Conservation (phyloP, 2,888 invertebrate genomes). For the Clivina fossor region DNA sequence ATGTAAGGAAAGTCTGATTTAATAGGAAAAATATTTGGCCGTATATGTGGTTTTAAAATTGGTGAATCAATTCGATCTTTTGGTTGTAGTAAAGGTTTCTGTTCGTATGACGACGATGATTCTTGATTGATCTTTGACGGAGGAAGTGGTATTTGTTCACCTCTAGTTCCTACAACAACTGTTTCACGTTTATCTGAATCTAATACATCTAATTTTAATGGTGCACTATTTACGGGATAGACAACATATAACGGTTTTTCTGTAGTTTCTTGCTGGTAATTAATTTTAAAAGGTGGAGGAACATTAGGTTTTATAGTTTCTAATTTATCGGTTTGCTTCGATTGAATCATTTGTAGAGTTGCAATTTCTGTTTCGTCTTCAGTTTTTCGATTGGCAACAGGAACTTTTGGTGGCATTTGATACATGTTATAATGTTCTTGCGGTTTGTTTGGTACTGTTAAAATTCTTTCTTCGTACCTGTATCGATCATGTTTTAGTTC, state of each 20-base stretch:
- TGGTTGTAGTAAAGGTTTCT: constrained; percentile 53
- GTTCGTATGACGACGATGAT: constrained; percentile 50
- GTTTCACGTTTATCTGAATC: constrained; percentile 53
- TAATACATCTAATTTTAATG: constrained; percentile 55
- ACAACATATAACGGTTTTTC: constrained; percentile 58
- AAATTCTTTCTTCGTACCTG: constrained; percentile 42
- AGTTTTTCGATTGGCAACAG: constrained; percentile 52
- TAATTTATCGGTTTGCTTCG: constrained; percentile 53
- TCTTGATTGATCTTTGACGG: constrained; percentile 48
- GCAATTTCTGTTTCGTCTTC: constrained; percentile 59
- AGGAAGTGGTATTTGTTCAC: constrained; percentile 54
- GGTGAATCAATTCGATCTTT: constrained; percentile 52
- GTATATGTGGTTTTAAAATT: constrained; percentile 52
- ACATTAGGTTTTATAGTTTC: constrained; percentile 44
- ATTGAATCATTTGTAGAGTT: constrained; percentile 70
- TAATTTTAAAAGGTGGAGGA: constrained; percentile 34
- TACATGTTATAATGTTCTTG: constrained; percentile 47
- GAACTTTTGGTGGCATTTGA: constrained; percentile 52
- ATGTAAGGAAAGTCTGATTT: constrained; percentile 67
- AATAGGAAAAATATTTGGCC: constrained; percentile 47
- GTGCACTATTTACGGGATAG: constrained; percentile 61
- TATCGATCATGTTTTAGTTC: constrained; percentile 31
- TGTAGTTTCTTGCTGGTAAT: constrained; percentile 44
- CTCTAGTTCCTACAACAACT: constrained; percentile 60
- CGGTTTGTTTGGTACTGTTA: constrained; percentile 40